Evolutionary conservation across 2,797 vertebrate genomes (phyloP).

Genomic region (Propithecus perrieri): DNA sequence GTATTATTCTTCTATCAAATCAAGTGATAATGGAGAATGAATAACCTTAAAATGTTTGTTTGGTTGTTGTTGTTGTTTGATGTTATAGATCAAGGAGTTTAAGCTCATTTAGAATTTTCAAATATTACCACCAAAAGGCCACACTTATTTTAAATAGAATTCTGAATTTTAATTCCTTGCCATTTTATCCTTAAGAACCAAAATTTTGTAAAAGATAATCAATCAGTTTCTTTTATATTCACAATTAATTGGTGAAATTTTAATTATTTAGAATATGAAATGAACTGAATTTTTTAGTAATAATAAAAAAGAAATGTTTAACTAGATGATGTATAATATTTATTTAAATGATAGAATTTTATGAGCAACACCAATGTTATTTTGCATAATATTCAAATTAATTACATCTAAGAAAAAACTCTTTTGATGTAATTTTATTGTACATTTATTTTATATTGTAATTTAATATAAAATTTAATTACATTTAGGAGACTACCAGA

Average conservation of each 20-base stretch:
- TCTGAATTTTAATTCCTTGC: not conserved
- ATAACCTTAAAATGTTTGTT: slow-evolving; percentile 36
- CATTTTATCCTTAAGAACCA: not conserved
- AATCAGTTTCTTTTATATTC: not conserved
- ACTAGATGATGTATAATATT: not conserved
- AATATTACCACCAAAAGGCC: not conserved
- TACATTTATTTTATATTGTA: not conserved
- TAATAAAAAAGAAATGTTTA: not conserved
- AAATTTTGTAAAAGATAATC: not conserved
- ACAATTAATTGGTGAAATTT: not conserved
- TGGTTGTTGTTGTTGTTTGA: not conserved
- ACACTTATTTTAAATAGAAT: slow-evolving; percentile 7
- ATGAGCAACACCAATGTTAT: not conserved
- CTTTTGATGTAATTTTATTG: not conserved
- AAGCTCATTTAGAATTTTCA: slow-evolving; percentile 18
- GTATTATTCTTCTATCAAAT: slow-evolving; percentile 50
- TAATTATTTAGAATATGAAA: not conserved
- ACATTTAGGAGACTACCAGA: not conserved
- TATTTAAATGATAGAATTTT: slow-evolving; percentile 8
- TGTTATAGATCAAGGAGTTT: slow-evolving; percentile 33
- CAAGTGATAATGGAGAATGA: slow-evolving; percentile 44
- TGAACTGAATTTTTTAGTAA: not conserved
- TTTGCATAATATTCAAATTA: not conserved
- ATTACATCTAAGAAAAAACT: not conserved
- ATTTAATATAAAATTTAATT: not conserved